Evolutionary conservation across 2,113 vertebrate genomes (phyloP).

Genomic region (Marmota flaviventris): DNA sequence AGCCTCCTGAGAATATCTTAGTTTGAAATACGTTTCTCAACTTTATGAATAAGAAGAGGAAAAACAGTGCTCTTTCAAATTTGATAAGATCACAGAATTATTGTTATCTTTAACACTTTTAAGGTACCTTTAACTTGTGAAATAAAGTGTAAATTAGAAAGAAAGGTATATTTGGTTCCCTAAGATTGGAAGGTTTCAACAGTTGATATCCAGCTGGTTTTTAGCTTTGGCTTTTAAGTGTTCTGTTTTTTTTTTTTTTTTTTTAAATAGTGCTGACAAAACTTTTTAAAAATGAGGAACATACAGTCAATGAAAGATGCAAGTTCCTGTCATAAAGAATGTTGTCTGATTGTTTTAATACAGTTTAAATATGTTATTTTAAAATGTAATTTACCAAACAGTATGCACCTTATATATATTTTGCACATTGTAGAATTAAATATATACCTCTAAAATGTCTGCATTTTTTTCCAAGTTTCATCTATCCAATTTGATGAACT

Average conservation of each 20-base stretch:
- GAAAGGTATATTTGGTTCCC: slow-evolving; percentile 70
- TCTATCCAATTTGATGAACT: background rate
- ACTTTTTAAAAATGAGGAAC: slow-evolving; percentile 44
- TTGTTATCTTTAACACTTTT: slow-evolving; percentile 77
- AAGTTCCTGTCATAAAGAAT: slow-evolving; percentile 18
- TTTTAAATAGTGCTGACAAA: slow-evolving; percentile 53
- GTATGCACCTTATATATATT: background rate
- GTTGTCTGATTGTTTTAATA: background rate
- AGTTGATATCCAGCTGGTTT: slow-evolving; percentile 61
- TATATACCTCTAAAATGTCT: background rate
- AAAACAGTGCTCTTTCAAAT: slow-evolving; percentile 52
- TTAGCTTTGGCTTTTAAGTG: slow-evolving; percentile 44
- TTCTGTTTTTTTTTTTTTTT: slow-evolving; percentile 50
- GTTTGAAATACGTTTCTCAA: slow-evolving; percentile 51
- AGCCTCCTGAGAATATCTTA: background rate
- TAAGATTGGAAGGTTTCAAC: slow-evolving; percentile 56
- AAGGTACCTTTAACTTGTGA: slow-evolving; percentile 72
- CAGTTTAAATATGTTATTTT: background rate
- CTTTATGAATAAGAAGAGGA: slow-evolving; percentile 54
- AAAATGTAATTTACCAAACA: slow-evolving; percentile 26
- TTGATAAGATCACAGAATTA: slow-evolving; percentile 73
- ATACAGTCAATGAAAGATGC: slow-evolving; percentile 1
- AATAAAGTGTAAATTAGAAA: slow-evolving; percentile 76
- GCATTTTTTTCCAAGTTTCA: slow-evolving; percentile 47
- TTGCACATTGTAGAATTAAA: background rate